Base-by-base conservation (phyloP, 2,888 invertebrate genomes). In the Hyposoter didymator region DNA sequence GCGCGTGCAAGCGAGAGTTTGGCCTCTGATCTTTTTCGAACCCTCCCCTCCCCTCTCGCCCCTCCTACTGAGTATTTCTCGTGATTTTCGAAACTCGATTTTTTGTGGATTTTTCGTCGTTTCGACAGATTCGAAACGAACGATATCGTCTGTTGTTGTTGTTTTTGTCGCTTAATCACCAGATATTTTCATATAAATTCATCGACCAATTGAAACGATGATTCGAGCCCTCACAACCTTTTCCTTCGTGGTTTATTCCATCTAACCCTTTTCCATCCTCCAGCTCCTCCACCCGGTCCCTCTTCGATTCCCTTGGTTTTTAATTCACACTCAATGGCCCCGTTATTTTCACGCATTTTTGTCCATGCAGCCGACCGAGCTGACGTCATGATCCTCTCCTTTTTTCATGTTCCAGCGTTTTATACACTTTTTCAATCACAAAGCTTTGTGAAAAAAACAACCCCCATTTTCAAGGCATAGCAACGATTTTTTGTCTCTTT, bases 381-480 rank as follows among this genome's bases (percentile, higher is more conserved):
- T 67, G 72, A 66, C 72, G 70, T 76, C 43, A 49, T 8, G 49
- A 52, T 69, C 22, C 45, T 49, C 66, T 66, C 59, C 28, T 55
- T 72, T 55, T 52, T 55, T 22, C 19, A 39, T 10, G 52, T 14
- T 72, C 22, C 55, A 2, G 19, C 6, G 8, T 52, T 17, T 55
- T 35, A 32, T 70, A 17, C 19, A 17, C 14, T 70, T 49, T 49
- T 72, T 7, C 12, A 14, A 39, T 55, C 45, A 19, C 35, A 32
- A 45, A 59, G 64, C 14, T 43, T 47, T 73, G 79, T 22, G 49
- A 47, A 62, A 72, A 84, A 80, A 82, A 79, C 78, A 73, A 64
- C 1, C 19, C 59, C 28, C 72, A 19, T 52, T 52, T n/a, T 43
- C 55, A 12, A 88, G 88, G 90, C 19, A 64, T 47, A 47, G 45